phyloP scores from a whole-genome alignment of 2,113 vertebrate genomes.

The Varanus salvator region DNA sequence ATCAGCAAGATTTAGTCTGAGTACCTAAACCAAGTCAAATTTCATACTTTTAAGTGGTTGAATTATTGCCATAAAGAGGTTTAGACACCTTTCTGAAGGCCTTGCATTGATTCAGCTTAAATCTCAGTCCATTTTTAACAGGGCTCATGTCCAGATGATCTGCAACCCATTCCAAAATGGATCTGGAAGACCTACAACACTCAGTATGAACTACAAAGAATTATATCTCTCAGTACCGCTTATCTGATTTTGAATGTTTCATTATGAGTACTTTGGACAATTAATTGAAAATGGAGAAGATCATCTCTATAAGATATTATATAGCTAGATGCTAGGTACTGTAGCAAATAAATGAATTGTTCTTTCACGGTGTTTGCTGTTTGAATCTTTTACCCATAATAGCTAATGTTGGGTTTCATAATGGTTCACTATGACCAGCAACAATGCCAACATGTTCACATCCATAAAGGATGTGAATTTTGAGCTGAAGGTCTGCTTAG shows the following conservation, averaged over 20 bases:
- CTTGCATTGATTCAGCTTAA: too few relatives aligned
- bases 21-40: background rate
- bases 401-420: background rate
- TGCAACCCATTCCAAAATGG: background rate
- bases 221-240: too few relatives aligned
- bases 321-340: background rate
- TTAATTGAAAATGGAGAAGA: background rate
- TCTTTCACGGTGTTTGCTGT: too few relatives aligned
- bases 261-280: background rate
- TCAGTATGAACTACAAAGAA: too few relatives aligned
- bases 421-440: background rate
- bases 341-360: too few relatives aligned
- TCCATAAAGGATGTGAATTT: background rate
- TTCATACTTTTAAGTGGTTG: background rate
- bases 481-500: too few relatives aligned
- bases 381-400: too few relatives aligned
- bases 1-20: background rate
- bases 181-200: background rate
- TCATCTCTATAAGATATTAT: background rate
- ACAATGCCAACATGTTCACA: background rate
- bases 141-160: too few relatives aligned
- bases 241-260: background rate
- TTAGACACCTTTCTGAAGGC: background rate
- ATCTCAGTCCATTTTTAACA: too few relatives aligned
- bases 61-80: background rate